These are phyloP conservation scores for Scytalopus superciliaris DNA, from an alignment of 2,113 vertebrate genomes.

Conservation along the genomic window DNA sequence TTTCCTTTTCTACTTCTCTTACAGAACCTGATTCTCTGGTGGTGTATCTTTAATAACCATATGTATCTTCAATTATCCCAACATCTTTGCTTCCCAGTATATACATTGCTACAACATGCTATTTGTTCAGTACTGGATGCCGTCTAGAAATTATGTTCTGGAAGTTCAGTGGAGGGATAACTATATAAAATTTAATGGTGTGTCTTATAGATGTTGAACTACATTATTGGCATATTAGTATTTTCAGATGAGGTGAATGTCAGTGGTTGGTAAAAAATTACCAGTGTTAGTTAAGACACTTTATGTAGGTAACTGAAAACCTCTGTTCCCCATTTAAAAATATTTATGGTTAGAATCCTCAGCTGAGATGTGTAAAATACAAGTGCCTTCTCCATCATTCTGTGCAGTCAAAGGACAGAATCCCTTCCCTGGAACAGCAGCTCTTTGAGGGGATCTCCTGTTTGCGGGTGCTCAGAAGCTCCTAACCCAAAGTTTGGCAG, in stretches of 20 bases:
- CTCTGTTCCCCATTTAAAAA: not conserved
- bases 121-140: not conserved
- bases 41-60: not conserved
- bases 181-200: not conserved
- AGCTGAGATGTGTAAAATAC: not conserved
- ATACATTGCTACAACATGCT: fast-evolving
- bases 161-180: not conserved
- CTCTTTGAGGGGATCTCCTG: not conserved
- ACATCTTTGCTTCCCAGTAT: not conserved
- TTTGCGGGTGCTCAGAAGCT: fast-evolving
- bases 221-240: not conserved
- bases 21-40: not conserved
- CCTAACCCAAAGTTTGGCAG: not conserved
- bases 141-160: not conserved
- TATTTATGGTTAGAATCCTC: not conserved
- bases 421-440: not conserved
- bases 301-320: not conserved
- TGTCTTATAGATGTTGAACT: not conserved
- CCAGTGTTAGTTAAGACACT: not conserved
- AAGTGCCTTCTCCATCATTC: not conserved
- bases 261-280: not conserved
- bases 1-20: not conserved
- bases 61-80: not conserved
- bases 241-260: not conserved
- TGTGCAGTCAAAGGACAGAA: not conserved